Base-by-base conservation (phyloP, 2,113 vertebrate species). In the Alosa alosa region DNA sequence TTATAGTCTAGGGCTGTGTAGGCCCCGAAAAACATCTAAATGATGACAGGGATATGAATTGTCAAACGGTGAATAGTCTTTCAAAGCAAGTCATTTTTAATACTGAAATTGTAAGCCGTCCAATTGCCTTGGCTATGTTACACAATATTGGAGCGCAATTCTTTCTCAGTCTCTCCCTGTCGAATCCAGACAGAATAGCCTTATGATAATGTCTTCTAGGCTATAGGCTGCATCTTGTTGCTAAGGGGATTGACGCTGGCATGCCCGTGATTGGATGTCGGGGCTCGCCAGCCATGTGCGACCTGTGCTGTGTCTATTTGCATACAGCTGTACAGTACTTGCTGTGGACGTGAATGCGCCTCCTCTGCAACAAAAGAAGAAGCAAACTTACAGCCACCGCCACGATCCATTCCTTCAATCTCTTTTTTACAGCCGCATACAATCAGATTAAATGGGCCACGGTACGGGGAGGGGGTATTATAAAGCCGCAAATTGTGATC, bases 281-380 rank as follows among this genome's bases (percentile, higher is more conserved):
- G 50, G 50, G 60, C 82, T 83, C 89, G 87, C 86, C 20, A 85
- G 87, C 88, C 90, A 89, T 88, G 89, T 91, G 90, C 88, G 82
- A 83, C 88, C 83, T 81, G 88, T 83, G 45, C 87, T 72, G 81
- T 68, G 88, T 44, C 83, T 20, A 90, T 91, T 91, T 89, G 86
- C 90, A 91, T 91, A 91, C 90, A 91, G 90, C 90, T 91, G 90
- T 89, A 90, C 88, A 60, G 88, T 90, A 88, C 82, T 88, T 84
- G 82, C 83, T 75, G 89, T 46, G 84, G 49, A 85, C 88, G 36
- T 88, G 85, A 87, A 85, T 87, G 36, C 87, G 81, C 88, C 41
- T 86, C 83, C 83, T 84, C 83, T 22, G 45, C 50, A 88, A 86
- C 84, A 90, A 89, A 86, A 85, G 86, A 83, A 88, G 84, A 86